Percentiles rank a stretch among this genome's conserved stretches.
Evolutionary conservation across 1,140 invertebrate species (phyloP).

Genomic region (Cotesia vestalis): DNA sequence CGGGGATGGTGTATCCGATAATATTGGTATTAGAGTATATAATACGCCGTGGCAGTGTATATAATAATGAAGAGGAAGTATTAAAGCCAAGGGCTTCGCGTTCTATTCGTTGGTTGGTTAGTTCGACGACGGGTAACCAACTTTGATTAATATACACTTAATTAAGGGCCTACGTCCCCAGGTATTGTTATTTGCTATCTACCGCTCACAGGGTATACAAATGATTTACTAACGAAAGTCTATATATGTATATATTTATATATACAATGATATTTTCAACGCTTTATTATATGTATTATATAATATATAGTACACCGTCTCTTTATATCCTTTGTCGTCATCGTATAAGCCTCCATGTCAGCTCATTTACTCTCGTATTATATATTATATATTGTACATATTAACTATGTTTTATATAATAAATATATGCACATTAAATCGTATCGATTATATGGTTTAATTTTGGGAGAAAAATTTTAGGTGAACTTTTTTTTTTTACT

Average conservation of each 20-base stretch:
- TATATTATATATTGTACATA: too few relatives aligned
- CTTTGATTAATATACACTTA: conserved; percentile 62
- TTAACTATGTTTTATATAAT: conserved; percentile 18
- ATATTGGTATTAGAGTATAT: conserved; percentile 8
- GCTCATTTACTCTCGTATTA: too few relatives aligned
- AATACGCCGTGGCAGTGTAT: neutral
- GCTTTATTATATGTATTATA: too few relatives aligned
- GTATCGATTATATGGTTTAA: conserved; percentile 30
- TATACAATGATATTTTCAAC: too few relatives aligned
- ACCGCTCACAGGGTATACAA: conserved; percentile 46
- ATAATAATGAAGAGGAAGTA: conserved; percentile 20
- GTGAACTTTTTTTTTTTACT: too few relatives aligned
- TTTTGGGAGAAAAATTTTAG: neutral
- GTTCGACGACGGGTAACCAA: conserved; percentile 33
- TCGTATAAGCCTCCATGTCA: too few relatives aligned
- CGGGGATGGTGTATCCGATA: neutral
- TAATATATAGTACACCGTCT: too few relatives aligned
- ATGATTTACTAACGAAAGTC: conserved; percentile 60
- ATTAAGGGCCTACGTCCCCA: conserved; percentile 52
- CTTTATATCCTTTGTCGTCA: too few relatives aligned
- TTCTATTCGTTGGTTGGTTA: neutral
- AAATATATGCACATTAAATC: conserved; percentile 19
- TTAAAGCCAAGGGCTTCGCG: conserved; percentile 16
- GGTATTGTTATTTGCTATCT: conserved; percentile 56
- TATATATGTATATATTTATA: neutral